A percentile compares a stretch with the other conserved stretches of the same genome.
These are phyloP conservation scores for Callaeas wilsoni DNA, from an alignment of 2,113 vertebrate genomes.

Conservation along the genomic window DNA sequence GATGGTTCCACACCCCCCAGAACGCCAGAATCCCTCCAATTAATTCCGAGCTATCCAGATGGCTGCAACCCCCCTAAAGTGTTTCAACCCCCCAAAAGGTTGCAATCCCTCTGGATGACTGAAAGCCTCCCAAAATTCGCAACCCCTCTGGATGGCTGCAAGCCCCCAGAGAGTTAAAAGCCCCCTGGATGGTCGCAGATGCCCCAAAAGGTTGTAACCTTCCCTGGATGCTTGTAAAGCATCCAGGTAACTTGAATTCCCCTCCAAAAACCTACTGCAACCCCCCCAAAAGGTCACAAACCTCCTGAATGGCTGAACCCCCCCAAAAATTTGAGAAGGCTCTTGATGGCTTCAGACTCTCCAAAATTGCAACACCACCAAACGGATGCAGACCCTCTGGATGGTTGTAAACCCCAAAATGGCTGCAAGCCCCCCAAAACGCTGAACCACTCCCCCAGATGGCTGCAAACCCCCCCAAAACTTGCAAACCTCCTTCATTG, in stretches of 20 bases:
- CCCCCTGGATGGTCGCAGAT: background rate
- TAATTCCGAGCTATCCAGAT: no score
- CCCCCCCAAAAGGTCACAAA: no score
- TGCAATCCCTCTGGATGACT: no score
- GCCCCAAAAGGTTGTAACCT: background rate
- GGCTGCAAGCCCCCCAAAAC: background rate
- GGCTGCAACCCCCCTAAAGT: background rate
- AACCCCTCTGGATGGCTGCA: background rate
- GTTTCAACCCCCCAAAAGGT: background rate
- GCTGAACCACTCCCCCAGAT: no score
- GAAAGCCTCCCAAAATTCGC: background rate
- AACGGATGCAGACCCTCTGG: background rate
- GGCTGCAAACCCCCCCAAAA: background rate
- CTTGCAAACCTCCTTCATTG: fast-evolving
- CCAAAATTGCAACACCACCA: background rate
- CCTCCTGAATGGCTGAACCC: background rate
- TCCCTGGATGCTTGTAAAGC: background rate
- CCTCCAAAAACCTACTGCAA: background rate
- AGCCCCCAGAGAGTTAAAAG: no score
- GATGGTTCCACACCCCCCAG: background rate
- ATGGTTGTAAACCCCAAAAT: background rate
- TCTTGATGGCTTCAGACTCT: background rate
- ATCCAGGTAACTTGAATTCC: background rate
- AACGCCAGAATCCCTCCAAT: fast-evolving
- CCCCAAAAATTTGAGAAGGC: background rate